These are phyloP conservation scores for Melieria crassipennis DNA, from an alignment of 2,888 invertebrate genomes.

Conservation along the genomic window DNA sequence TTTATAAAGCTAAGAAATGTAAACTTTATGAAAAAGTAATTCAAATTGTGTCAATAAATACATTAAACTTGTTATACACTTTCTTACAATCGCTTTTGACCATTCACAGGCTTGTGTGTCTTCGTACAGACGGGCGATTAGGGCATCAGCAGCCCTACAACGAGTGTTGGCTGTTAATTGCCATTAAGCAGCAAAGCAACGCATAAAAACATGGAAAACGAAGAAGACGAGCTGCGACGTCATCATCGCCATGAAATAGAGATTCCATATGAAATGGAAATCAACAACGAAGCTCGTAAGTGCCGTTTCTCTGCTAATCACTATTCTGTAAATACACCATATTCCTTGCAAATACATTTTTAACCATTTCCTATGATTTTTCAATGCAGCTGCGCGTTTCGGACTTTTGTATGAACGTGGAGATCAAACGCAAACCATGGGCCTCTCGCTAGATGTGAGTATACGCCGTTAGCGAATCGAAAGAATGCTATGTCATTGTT, in stretches of 20 bases:
- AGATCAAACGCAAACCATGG: conserved; percentile 15
- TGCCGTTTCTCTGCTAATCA: neutral
- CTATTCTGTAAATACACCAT: neutral
- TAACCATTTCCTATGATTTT: neutral
- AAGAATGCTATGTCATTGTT: too few species aligned
- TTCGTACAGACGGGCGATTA: too few species aligned
- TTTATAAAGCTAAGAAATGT: too few species aligned
- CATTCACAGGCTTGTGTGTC: too few species aligned
- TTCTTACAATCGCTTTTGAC: too few species aligned
- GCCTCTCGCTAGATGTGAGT: conserved; percentile 19
- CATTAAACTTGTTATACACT: too few species aligned
- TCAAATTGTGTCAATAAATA: too few species aligned
- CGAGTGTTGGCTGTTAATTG: neutral
- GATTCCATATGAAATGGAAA: conserved; percentile 35
- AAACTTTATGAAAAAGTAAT: too few species aligned
- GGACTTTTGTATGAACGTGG: conserved; percentile 24
- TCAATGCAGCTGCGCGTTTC: conserved; percentile 1
- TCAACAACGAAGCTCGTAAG: conserved; percentile 34
- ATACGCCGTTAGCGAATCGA: too few species aligned
- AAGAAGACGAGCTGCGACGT: conserved; percentile 59
- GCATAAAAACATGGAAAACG: conserved; percentile 57
- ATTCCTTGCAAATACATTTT: neutral
- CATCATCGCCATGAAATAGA: conserved; percentile 45
- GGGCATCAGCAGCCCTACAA: neutral
- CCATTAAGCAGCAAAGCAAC: conserved; percentile 4